These are phyloP conservation scores for Hemibagrus guttatus DNA, from an alignment of 2,797 vertebrate species.

Conservation along the genomic window DNA sequence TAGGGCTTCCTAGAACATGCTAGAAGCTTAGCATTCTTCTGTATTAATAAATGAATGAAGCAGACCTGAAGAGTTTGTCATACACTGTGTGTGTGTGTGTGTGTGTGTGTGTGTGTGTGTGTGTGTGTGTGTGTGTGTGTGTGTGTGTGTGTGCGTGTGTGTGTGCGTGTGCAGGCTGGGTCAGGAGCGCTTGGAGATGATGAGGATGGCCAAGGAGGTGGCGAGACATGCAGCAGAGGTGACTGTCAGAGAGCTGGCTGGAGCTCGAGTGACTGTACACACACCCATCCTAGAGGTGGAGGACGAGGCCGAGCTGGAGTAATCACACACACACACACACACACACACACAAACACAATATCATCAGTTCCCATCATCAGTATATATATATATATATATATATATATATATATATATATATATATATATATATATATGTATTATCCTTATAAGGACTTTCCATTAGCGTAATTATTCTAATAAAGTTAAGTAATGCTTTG, in stretches of 20 bases:
- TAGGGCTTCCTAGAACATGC: not conserved
- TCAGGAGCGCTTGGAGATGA: constrained; percentile 71
- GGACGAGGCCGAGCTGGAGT: constrained; percentile 61
- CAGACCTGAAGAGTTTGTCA: not conserved
- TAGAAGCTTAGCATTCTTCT: not conserved
- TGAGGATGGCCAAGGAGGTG: constrained; percentile 73
- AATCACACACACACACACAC: constrained; percentile 37
- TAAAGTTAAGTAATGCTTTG: not conserved
- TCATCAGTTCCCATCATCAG: too few relatives aligned
- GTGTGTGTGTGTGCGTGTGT: constrained; percentile 26
- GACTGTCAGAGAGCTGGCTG: constrained; percentile 72
- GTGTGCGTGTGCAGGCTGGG: constrained; percentile 61
- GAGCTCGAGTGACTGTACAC: constrained; percentile 68
- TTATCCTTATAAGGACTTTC: not conserved
- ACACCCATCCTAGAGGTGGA: constrained; percentile 66
- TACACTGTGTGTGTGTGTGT: not conserved
- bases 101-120: not conserved
- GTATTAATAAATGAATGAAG: not conserved
- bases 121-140: constrained; percentile 14
- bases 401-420: too few relatives aligned
- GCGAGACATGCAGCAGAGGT: constrained; percentile 73
- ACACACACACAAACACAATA: not conserved
- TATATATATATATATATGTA: too few relatives aligned
- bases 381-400: too few relatives aligned
- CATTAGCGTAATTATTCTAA: not conserved